A percentile compares a stretch with the other conserved stretches of the same genome.
These are phyloP conservation scores for Hedychridium roseum DNA, from an alignment of 2,888 invertebrate species.

Conservation along the genomic window DNA sequence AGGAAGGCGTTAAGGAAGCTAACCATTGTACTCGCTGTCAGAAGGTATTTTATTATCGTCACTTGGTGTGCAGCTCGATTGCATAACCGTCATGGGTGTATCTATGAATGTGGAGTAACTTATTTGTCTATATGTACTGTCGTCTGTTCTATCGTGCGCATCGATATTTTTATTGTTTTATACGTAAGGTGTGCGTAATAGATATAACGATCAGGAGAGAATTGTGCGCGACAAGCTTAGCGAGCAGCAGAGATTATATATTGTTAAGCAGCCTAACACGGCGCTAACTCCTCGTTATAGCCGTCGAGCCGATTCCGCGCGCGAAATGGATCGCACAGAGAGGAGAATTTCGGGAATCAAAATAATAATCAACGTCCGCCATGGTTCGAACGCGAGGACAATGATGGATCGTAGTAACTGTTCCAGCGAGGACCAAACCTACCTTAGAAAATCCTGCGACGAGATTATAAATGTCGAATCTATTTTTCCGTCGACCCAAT, in stretches of 20 bases:
- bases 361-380: no score
- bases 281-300: slow-evolving; percentile 23
- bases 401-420: no score
- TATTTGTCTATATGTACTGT: slow-evolving; percentile 24
- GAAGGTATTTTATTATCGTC: slow-evolving; percentile 44
- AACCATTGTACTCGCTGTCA: no score
- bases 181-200: slow-evolving; percentile 37
- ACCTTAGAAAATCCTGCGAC: no score
- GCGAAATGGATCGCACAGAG: background rate
- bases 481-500: no score
- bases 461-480: no score
- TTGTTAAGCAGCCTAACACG: slow-evolving; percentile 37
- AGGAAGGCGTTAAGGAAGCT: no score
- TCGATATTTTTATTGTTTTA: slow-evolving; percentile 43
- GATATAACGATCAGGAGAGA: slow-evolving; percentile 11
- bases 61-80: slow-evolving; percentile 41
- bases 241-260: slow-evolving; percentile 11
- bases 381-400: no score
- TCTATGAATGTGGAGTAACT: slow-evolving; percentile 38
- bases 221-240: background rate
- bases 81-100: slow-evolving; percentile 46
- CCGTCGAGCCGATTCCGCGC: slow-evolving; percentile 2
- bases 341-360: no score
- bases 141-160: slow-evolving; percentile 33
- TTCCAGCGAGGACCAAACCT: no score